Percentiles rank a stretch among this genome's conserved stretches.
phyloP scores from a whole-genome alignment of 2,113 vertebrate species.

The Gallinago undulata region DNA sequence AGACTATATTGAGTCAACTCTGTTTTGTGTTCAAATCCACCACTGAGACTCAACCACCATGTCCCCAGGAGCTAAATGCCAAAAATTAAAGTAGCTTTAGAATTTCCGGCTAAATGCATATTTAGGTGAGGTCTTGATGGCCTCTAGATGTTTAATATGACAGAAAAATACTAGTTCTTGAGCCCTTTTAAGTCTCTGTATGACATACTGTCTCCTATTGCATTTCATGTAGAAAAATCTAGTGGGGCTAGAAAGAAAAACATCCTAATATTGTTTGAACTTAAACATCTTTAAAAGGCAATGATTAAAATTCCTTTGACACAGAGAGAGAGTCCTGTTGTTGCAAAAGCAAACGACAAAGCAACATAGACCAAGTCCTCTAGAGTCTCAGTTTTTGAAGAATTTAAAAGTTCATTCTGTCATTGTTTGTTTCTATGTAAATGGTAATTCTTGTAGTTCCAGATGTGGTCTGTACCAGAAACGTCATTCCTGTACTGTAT shows the following conservation, averaged over 20 bases:
- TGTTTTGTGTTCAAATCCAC: neutral
- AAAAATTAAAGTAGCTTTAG: neutral
- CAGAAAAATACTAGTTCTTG: neutral
- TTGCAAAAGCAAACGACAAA: neutral
- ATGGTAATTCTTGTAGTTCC: neutral
- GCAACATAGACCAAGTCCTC: neutral
- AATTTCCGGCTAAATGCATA: neutral
- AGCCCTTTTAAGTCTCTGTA: neutral
- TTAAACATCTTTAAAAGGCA: neutral
- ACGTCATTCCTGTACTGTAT: neutral
- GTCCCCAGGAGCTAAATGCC: neutral
- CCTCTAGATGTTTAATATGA: neutral
- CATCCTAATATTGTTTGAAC: neutral
- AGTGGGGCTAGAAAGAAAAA: neutral
- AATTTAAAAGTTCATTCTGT: neutral
- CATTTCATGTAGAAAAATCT: neutral
- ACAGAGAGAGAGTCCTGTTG: neutral
- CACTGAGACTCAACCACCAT: neutral
- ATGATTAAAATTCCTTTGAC: neutral
- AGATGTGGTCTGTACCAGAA: neutral
- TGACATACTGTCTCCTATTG: neutral
- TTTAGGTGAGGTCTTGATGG: neutral
- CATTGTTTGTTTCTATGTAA: neutral
- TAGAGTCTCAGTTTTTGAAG: neutral
- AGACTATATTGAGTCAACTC: neutral